phyloP scores from a whole-genome alignment of 2,113 vertebrate genomes.

The Heterotis niloticus region DNA sequence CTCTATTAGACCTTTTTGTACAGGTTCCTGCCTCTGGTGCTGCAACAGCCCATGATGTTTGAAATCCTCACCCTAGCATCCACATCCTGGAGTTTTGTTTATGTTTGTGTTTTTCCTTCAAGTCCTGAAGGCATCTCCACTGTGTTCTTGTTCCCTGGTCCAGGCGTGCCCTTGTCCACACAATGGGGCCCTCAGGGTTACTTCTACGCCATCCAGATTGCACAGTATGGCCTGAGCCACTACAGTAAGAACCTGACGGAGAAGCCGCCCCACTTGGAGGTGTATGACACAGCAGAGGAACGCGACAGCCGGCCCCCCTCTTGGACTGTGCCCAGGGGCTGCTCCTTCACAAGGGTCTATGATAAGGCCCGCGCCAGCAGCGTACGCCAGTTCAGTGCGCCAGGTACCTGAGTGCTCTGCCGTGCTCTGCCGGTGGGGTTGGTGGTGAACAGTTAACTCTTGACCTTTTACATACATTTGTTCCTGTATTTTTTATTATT shows the following conservation, averaged over 20 bases:
- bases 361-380: slow-evolving; percentile 73
- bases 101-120: background rate
- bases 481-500: no score
- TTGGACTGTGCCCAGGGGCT: slow-evolving; percentile 82
- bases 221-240: slow-evolving; percentile 96
- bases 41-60: background rate
- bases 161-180: slow-evolving; percentile 92
- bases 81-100: background rate
- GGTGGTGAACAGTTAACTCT: no score
- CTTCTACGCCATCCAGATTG: slow-evolving; percentile 98
- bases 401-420: slow-evolving; percentile 67
- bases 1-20: background rate
- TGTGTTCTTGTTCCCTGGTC: background rate
- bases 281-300: slow-evolving; percentile 84
- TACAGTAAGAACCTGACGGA: slow-evolving; percentile 98
- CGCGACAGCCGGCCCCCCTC: slow-evolving; percentile 49
- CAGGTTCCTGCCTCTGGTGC: background rate
- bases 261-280: slow-evolving; percentile 78
- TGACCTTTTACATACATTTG: no score
- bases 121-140: no score
- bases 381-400: slow-evolving; percentile 81
- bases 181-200: slow-evolving; percentile 99
- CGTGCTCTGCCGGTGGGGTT: no score
- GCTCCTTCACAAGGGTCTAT: slow-evolving; percentile 66
- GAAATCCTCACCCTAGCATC: background rate